Conservation (phyloP, 1,140 invertebrate species). For the Rhizoglyphus robini region DNA sequence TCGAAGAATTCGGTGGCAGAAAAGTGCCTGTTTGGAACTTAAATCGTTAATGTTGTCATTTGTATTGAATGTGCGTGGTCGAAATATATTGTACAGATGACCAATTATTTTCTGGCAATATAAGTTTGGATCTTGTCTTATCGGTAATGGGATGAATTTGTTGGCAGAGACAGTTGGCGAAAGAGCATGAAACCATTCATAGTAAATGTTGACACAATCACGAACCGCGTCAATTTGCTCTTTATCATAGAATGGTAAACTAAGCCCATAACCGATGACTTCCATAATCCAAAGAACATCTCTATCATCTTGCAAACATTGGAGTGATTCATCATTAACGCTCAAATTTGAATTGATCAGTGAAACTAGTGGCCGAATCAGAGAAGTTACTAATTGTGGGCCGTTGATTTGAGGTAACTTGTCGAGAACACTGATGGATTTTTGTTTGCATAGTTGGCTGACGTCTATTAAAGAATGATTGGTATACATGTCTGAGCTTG, state of each 20-base stretch:
- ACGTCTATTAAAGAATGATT: constrained; percentile 35
- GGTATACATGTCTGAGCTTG: constrained; percentile 32
- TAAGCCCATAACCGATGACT: constrained; percentile 75
- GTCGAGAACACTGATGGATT: constrained; percentile 62
- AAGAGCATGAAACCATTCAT: constrained; percentile 83
- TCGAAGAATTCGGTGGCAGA: constrained; percentile 83
- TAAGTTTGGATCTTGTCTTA: constrained; percentile 73
- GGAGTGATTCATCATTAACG: not conserved
- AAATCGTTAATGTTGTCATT: constrained; percentile 41
- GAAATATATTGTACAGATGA: constrained; percentile 88
- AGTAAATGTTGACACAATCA: constrained; percentile 92
- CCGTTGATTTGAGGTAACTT: constrained; percentile 61
- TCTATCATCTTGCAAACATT: constrained; percentile 33
- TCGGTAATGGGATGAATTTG: constrained; percentile 60
- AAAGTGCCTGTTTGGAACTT: constrained; percentile 79
- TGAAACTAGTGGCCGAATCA: constrained; percentile 62
- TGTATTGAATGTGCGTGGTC: constrained; percentile 76
- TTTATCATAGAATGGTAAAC: constrained; percentile 52
- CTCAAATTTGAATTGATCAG: constrained; percentile 47
- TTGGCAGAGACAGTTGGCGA: constrained; percentile 50
- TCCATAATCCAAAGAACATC: constrained; percentile 86
- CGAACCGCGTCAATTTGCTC: constrained; percentile 78
- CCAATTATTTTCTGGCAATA: constrained; percentile 81
- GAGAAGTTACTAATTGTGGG: constrained; percentile 62
- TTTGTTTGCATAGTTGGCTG: constrained; percentile 40